Percentiles rank a stretch among this genome's conserved stretches.
Evolutionary conservation across 2,113 vertebrate genomes (phyloP).

Genomic region (Chloropsis hardwickii): DNA sequence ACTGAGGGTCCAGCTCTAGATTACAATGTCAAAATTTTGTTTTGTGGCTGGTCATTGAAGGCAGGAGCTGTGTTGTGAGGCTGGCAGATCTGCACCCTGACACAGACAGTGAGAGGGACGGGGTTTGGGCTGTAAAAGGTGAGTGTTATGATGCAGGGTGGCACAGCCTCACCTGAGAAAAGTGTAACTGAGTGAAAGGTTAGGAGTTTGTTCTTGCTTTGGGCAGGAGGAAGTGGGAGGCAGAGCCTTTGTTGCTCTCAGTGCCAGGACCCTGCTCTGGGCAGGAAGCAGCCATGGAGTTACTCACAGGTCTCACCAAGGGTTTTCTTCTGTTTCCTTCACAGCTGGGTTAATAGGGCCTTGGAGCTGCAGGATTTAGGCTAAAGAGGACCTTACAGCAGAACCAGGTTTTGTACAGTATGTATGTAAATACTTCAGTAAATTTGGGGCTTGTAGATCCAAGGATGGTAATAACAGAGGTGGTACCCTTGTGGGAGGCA

Average conservation of each 20-base stretch:
- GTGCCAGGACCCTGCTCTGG: background rate
- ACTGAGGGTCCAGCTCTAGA: background rate
- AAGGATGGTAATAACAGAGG: background rate
- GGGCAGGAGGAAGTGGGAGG: background rate
- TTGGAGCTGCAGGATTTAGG: background rate
- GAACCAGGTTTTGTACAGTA: background rate
- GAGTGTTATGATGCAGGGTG: too few relatives aligned
- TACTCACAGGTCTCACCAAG: background rate
- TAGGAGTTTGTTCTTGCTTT: background rate
- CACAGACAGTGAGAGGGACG: background rate
- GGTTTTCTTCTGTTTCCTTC: background rate
- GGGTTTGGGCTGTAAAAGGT: background rate
- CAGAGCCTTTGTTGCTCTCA: background rate
- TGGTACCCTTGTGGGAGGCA: background rate
- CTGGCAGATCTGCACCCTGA: background rate
- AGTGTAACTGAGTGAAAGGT: fast-evolving
- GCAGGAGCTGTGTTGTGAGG: background rate
- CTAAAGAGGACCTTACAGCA: background rate
- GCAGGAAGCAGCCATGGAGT: background rate
- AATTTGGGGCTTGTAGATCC: background rate
- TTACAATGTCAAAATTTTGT: fast-evolving
- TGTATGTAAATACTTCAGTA: background rate
- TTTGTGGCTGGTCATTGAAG: background rate
- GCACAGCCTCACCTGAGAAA: background rate
- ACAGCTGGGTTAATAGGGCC: background rate